Percentiles rank a stretch among this genome's conserved stretches.
Evolutionary conservation across 1,140 invertebrate genomes (phyloP).

Genomic region (Agrilus planipennis): DNA sequence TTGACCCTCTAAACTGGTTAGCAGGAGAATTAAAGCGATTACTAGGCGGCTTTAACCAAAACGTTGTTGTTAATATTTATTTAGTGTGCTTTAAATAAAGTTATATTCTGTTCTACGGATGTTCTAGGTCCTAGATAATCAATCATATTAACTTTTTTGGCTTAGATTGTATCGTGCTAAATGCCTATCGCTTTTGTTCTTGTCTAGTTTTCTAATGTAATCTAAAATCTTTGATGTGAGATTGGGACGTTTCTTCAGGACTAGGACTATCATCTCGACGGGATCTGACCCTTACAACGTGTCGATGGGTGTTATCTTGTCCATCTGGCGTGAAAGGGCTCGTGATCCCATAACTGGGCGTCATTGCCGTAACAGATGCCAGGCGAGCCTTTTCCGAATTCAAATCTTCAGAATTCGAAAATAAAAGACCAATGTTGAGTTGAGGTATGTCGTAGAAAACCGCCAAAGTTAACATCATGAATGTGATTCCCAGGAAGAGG

Average conservation of each 20-base stretch:
- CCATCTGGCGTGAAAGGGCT: constrained; percentile 9
- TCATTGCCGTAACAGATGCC: constrained; percentile 11
- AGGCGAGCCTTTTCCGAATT: constrained; percentile 20
- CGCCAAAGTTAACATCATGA: constrained; percentile 69
- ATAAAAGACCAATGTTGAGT: constrained; percentile 66
- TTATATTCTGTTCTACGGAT: too few relatives aligned
- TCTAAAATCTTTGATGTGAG: too few relatives aligned
- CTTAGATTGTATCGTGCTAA: too few relatives aligned
- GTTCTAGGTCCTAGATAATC: too few relatives aligned
- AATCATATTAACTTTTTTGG: too few relatives aligned
- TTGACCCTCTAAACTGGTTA: too few relatives aligned
- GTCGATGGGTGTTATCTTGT: constrained; percentile 29
- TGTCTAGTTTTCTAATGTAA: too few relatives aligned
- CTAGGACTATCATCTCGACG: constrained; percentile 49
- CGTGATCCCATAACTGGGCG: constrained; percentile 17
- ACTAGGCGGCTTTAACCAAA: too few relatives aligned
- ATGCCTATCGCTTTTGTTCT: too few relatives aligned
- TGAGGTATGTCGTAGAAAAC: constrained; percentile 81
- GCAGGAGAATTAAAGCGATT: too few relatives aligned
- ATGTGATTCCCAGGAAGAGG: constrained; percentile 64
- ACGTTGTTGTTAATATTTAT: too few relatives aligned
- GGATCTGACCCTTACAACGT: constrained; percentile 46
- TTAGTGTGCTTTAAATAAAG: too few relatives aligned
- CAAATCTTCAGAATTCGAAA: constrained; percentile 27
- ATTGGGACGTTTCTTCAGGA: constrained; percentile 49